A percentile compares a stretch with the other conserved stretches of the same genome.
Evolutionary conservation across 92 coral and sea anemone genomes (phyloP).

Genomic region (Parazoanthus atlanticus): DNA sequence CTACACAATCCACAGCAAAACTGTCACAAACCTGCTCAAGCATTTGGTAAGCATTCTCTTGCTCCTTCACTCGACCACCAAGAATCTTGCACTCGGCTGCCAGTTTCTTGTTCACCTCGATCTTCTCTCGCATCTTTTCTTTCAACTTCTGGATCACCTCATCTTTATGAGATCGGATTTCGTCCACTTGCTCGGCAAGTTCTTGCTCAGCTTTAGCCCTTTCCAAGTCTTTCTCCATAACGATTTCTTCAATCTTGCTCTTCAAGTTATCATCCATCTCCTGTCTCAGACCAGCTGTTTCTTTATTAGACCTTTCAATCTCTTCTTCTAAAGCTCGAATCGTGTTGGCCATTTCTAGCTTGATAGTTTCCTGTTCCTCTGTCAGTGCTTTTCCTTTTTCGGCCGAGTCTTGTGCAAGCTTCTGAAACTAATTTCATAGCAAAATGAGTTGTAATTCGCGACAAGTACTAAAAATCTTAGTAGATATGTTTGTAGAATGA

Average conservation of each 20-base stretch:
- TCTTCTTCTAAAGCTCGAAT: conserved; percentile 48
- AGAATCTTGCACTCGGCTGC: conserved; percentile 66
- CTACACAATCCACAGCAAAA: neutral
- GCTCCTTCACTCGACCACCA: conserved; percentile 57
- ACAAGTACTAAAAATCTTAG: neutral
- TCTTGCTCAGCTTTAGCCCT: conserved; percentile 73
- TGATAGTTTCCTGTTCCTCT: conserved; percentile 40
- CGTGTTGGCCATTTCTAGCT: conserved; percentile 28
- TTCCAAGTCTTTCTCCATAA: conserved; percentile 72
- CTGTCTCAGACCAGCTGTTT: conserved; percentile 12
- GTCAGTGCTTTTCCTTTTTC: conserved; percentile 56
- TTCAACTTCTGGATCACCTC: conserved; percentile 79
- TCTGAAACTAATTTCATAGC: conserved; percentile 17
- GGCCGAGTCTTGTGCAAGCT: neutral
- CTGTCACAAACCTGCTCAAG: conserved; percentile 26
- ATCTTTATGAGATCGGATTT: conserved; percentile 81
- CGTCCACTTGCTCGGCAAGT: conserved; percentile 72
- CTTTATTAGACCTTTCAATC: conserved; percentile 59
- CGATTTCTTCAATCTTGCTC: conserved; percentile 60
- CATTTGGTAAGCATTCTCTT: conserved; percentile 57
- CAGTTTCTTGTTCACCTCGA: conserved; percentile 72
- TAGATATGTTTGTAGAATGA: too few species aligned
- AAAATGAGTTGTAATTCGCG: neutral
- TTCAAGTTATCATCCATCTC: conserved; percentile 44
- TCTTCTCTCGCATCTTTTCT: conserved; percentile 73